Evolutionary conservation across 2,888 invertebrate genomes (phyloP), one percentile per base, ranked within the genome.

Genomic region (Drosophila kambysellisi): DNA sequence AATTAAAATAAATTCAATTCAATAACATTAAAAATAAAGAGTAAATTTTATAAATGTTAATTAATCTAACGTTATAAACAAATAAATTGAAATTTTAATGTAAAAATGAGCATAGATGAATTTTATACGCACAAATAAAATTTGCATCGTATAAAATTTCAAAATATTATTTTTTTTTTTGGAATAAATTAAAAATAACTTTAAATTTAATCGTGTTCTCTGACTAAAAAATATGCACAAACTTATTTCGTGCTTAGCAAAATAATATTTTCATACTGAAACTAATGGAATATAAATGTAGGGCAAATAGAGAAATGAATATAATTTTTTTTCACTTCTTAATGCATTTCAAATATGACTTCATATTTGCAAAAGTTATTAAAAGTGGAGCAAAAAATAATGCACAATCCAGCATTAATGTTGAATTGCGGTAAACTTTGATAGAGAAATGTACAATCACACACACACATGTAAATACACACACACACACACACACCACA

Each of bases 361-460:
- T 41, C 15, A 46, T 46, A 82, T 70, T 76, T 76, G 30, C 63
- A 53, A 37, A 53, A 5, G n/a, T 25, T 52, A 30, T 32, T 15
- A 63, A 53, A 64, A 56, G 9, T 35, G 50, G 12, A 15, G 33
- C 2, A 32, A 59, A 54, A 56, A 41, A 33, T 52, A 50, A 71
- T 61, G 52, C 15, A 58, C 64, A 81, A 20, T 54, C 11, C 56
- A 35, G 12, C 39, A 58, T 63, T 66, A 59, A 74, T 70, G 50
- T 60, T 39, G 29, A 76, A 70, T 68, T 86, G 74, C 70, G 74
- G 65, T n/a, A 82, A 87, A 81, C 81, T 87, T 87, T 74, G 43
- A 46, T 59, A 71, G 61, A 76, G 68, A n/a, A 60, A 29, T 25
- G 51, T 43, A 52, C 35, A 33, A 37, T 60, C 30, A 53, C 51